A percentile compares a stretch with the other conserved stretches of the same genome.
Conservation (phyloP, 2,797 vertebrate genomes). For the Mastacembelus armatus region DNA sequence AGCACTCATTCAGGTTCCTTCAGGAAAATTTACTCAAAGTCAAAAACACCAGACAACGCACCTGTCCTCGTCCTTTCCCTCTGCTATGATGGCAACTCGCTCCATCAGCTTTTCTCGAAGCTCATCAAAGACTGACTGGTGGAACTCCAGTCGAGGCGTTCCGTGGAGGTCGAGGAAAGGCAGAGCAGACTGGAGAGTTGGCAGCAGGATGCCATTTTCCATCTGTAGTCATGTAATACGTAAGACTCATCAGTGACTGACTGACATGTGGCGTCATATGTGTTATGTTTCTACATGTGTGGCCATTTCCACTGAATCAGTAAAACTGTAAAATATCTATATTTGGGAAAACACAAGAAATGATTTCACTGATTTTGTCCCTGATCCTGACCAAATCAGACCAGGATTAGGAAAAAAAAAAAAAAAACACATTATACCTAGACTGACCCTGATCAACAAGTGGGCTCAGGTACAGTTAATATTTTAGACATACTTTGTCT, state of each 20-base stretch:
- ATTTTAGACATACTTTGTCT: no score
- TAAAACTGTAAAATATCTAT: no score
- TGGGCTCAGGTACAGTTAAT: no score
- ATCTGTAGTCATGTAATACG: slow-evolving; percentile 77
- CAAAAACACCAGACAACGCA: slow-evolving; percentile 42
- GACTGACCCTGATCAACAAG: no score
- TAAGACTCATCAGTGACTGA: neutral
- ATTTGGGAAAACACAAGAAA: no score
- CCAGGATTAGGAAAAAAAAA: no score
- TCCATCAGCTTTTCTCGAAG: slow-evolving; percentile 96
- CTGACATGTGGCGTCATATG: no score
- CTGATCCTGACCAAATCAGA: no score
- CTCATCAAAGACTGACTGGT: slow-evolving; percentile 98
- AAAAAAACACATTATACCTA: no score
- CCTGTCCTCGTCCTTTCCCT: slow-evolving; percentile 95
- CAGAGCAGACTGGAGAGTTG: slow-evolving; percentile 95
- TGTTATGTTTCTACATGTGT: no score
- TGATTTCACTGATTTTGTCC: no score
- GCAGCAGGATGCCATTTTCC: slow-evolving; percentile 96
- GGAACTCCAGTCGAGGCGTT: slow-evolving; percentile 96
- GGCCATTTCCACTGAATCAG: no score
- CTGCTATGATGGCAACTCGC: slow-evolving; percentile 92
- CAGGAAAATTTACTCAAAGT: neutral
- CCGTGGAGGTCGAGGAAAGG: slow-evolving; percentile 98
- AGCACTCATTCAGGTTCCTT: neutral